Evolutionary conservation across 1,140 invertebrate genomes (phyloP).

Genomic region (Bombus confusus): DNA sequence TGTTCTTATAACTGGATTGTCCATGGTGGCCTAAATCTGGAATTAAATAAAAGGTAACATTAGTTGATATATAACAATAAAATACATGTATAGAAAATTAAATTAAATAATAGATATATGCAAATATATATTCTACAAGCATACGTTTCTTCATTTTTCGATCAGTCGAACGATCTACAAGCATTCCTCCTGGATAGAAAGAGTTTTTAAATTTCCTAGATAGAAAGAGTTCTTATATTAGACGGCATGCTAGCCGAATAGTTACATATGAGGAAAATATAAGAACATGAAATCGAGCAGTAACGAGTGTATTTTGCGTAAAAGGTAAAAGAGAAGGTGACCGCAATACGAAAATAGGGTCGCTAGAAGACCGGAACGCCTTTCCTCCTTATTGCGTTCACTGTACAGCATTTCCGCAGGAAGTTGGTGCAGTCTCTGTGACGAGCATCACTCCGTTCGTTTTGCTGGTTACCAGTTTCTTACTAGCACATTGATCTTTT

Average conservation of each 20-base stretch:
- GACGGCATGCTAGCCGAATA: neutral
- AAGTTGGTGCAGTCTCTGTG: constrained; percentile 70
- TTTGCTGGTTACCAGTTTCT: neutral
- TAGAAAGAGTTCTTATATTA: too few species aligned
- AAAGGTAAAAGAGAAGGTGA: neutral
- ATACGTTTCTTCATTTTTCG: neutral
- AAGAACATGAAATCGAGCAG: neutral
- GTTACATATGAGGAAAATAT: neutral
- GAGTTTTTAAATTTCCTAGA: too few species aligned
- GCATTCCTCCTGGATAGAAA: too few species aligned
- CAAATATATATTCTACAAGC: too few species aligned
- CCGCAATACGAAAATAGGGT: constrained; percentile 13
- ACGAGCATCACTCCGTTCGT: constrained; percentile 58
- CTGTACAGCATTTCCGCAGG: constrained; percentile 67
- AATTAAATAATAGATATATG: too few species aligned
- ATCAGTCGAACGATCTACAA: neutral
- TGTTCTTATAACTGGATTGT: too few species aligned
- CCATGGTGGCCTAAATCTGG: neutral
- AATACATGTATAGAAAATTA: neutral
- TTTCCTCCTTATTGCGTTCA: constrained; percentile 13
- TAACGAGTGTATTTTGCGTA: neutral
- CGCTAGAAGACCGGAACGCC: constrained; percentile 38
- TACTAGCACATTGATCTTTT: neutral
- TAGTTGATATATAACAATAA: neutral
- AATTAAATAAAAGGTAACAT: neutral